phyloP scores from a whole-genome alignment of 1,140 invertebrate genomes.

The Drosophila repleta region DNA sequence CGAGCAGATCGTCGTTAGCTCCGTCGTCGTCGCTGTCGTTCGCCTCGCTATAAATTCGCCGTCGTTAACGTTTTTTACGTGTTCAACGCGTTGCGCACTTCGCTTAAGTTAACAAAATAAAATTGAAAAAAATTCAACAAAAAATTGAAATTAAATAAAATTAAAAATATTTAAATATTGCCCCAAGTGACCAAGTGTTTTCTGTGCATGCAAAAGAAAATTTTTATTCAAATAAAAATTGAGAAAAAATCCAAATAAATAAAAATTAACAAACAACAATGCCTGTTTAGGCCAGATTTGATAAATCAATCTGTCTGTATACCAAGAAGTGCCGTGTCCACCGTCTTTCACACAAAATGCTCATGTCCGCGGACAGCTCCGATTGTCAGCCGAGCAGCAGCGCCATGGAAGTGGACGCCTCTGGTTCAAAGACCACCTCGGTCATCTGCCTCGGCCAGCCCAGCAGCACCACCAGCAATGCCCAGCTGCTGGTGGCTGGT shows the following conservation, averaged over 20 bases:
- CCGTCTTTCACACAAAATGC: slow-evolving; percentile 60
- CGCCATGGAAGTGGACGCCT: slow-evolving; percentile 40
- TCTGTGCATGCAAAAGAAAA: slow-evolving; percentile 22
- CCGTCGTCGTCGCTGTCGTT: slow-evolving; percentile 18
- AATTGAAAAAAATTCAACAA: not conserved
- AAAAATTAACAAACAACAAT: slow-evolving; percentile 38
- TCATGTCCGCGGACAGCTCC: slow-evolving; percentile 84
- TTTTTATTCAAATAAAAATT: too few species aligned
- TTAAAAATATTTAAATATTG: slow-evolving; percentile 1
- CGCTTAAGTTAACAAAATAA: not conserved
- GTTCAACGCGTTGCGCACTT: slow-evolving; percentile 33
- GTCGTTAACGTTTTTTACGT: slow-evolving; percentile 27
- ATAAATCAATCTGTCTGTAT: slow-evolving; percentile 4
- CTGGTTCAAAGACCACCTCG: slow-evolving; percentile 66
- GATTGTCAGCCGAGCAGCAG: slow-evolving; percentile 69
- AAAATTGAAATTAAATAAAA: not conserved
- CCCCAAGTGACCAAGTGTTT: slow-evolving; percentile 13
- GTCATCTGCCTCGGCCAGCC: slow-evolving; percentile 61
- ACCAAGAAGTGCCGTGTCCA: slow-evolving; percentile 7
- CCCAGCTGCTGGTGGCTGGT: slow-evolving; percentile 54
- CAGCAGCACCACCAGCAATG: slow-evolving; percentile 33
- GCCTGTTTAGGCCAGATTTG: slow-evolving; percentile 23
- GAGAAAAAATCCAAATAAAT: too few species aligned
- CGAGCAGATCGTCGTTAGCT: slow-evolving; percentile 72
- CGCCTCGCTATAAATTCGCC: slow-evolving; percentile 23